phyloP scores from a whole-genome alignment of 2,797 vertebrate genomes.

The Falco peregrinus region DNA sequence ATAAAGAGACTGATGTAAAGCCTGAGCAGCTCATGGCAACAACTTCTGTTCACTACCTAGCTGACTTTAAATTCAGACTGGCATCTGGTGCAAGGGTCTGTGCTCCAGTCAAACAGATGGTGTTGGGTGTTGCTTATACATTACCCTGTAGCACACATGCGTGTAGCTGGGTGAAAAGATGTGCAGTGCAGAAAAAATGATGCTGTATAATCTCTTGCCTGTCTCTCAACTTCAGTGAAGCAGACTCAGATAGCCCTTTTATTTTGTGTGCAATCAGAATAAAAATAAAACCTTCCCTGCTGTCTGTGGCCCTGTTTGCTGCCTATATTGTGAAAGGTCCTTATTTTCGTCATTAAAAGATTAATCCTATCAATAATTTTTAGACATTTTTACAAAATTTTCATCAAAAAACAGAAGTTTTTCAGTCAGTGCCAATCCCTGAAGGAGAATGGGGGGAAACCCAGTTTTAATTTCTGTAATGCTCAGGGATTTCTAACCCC shows the following conservation, averaged over 20 bases:
- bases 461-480: not conserved
- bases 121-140: not conserved
- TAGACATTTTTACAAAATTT: not conserved
- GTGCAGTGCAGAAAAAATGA: not conserved
- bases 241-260: not conserved
- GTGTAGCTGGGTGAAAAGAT: not conserved
- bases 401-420: not conserved
- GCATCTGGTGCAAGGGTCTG: not conserved
- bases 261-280: not conserved
- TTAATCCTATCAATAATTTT: not conserved
- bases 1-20: fast-evolving
- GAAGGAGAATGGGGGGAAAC: not conserved
- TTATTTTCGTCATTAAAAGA: not conserved
- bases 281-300: not conserved
- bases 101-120: not conserved
- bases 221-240: not conserved
- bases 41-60: not conserved
- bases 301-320: not conserved
- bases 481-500: not conserved
- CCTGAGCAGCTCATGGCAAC: not conserved
- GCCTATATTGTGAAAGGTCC: not conserved
- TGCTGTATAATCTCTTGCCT: not conserved
- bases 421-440: not conserved
- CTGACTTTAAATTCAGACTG: not conserved
- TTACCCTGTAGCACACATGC: not conserved